These are phyloP conservation scores for Oncopodura yosiiana DNA, from an alignment of 1,140 invertebrate species.

Conservation along the genomic window DNA sequence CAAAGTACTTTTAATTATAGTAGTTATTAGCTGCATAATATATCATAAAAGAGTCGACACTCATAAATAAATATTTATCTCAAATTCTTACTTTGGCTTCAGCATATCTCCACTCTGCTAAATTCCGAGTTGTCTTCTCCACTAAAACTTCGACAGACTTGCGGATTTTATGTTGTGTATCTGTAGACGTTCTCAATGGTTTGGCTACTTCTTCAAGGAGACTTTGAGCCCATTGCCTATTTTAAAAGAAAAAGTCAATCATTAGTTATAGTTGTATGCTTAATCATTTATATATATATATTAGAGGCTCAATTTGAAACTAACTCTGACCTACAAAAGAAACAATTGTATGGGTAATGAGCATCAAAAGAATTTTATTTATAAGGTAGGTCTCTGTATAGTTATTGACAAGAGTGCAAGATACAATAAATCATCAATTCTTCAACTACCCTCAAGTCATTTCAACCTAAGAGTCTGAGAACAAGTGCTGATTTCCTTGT, in stretches of 20 bases:
- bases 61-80: too few relatives aligned
- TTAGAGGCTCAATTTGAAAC: slow-evolving; percentile 7
- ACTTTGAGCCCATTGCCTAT: slow-evolving; percentile 60
- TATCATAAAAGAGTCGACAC: too few relatives aligned
- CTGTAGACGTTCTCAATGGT: slow-evolving; percentile 61
- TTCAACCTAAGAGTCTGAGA: too few relatives aligned
- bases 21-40: too few relatives aligned
- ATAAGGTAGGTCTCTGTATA: too few relatives aligned
- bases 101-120: slow-evolving; percentile 71
- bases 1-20: too few relatives aligned
- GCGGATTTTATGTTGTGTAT: slow-evolving; percentile 60
- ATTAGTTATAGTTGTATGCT: neutral
- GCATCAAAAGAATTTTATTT: too few relatives aligned
- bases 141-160: slow-evolving; percentile 69
- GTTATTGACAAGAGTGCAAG: too few relatives aligned
- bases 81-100: slow-evolving; percentile 56
- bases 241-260: slow-evolving; percentile 32
- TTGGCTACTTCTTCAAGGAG: slow-evolving; percentile 79
- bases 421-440: too few relatives aligned
- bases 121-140: slow-evolving; percentile 69
- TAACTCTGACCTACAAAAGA: neutral
- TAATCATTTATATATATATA: slow-evolving; percentile 2
- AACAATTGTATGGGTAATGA: neutral
- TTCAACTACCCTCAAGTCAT: too few relatives aligned
- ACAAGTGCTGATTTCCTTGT: too few relatives aligned